Conservation (phyloP, 2,797 vertebrate genomes). For the Platalea minor region DNA sequence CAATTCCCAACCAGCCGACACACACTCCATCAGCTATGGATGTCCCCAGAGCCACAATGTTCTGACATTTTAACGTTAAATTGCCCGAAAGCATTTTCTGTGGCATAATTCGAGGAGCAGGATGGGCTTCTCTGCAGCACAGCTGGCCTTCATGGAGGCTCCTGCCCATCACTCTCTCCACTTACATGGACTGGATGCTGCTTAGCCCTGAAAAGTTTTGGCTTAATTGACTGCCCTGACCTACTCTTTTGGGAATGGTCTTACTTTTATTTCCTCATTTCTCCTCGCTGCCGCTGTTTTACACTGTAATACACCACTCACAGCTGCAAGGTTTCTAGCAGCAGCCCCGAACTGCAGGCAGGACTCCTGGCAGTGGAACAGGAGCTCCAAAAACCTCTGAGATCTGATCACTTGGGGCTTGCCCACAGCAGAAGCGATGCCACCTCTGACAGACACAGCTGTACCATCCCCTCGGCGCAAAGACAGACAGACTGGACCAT, state of each 20-base stretch:
- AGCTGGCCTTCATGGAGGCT: background rate
- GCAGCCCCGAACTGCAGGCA: background rate
- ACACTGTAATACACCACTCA: background rate
- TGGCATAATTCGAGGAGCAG: background rate
- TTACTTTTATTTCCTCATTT: background rate
- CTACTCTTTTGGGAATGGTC: background rate
- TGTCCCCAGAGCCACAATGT: background rate
- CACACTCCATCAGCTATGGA: background rate
- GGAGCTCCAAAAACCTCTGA: background rate
- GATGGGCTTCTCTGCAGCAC: background rate
- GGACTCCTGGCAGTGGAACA: background rate
- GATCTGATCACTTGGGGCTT: background rate
- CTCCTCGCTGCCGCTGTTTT: background rate
- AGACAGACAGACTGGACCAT: no score
- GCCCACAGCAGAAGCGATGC: background rate
- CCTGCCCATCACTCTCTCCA: background rate
- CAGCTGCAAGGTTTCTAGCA: background rate
- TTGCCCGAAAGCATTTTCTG: background rate
- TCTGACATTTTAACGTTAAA: background rate
- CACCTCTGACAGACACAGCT: background rate
- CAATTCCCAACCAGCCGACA: fast-evolving
- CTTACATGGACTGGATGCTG: background rate
- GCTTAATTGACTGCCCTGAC: background rate
- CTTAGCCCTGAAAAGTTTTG: background rate
- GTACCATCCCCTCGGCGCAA: background rate